Evolutionary conservation across 2,113 vertebrate species (phyloP), one percentile per base, ranked within the genome.

Genomic region (Oxyura jamaicensis): DNA sequence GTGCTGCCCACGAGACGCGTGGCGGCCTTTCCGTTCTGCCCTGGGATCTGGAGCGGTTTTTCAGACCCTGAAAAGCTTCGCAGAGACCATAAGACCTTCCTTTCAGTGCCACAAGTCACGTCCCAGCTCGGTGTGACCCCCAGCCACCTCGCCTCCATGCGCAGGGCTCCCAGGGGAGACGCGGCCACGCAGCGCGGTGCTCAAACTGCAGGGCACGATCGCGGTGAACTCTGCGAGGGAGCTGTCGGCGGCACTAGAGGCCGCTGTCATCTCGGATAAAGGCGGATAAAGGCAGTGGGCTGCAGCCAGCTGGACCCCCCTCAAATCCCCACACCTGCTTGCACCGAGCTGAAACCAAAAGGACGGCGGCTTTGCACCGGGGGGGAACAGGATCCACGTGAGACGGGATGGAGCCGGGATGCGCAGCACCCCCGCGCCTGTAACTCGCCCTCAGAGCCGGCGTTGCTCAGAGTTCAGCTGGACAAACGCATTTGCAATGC

Each of bases 101-200:
- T 62, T 36, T 36, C 55, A 53, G 81, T 0, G 13, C 59, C 66
- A 84, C 13, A 10, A 74, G 22, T 5, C 50, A 21, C 1, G 3
- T 26, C 35, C 12, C 48, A 50, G 77, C 23, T 3, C 0, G 17
- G n/a, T 58, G 55, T n/a, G 52, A 25, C 13, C 36, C 50, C 55
- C 77, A 25, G 35, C 22, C 46, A 66, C 11, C 8, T 5, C 48
- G 8, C 5, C 31, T 21, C 60, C 41, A 21, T 1, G 33, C 8
- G 2, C 42, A 59, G 55, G 39, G 21, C 15, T 35, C 48, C 35
- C 0, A 0, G 53, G 31, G 41, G 36, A 48, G 88, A 71, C 0
- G 4, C 1, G 31, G 33, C 8, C 53, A 5, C 41, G 11, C 60
- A 72, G 35, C 35, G 71, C 69, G 31, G 73, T 26, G 3, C 44